These are phyloP conservation scores for Watsonalla cultraria DNA, from an alignment of 2,888 invertebrate species.

Conservation along the genomic window DNA sequence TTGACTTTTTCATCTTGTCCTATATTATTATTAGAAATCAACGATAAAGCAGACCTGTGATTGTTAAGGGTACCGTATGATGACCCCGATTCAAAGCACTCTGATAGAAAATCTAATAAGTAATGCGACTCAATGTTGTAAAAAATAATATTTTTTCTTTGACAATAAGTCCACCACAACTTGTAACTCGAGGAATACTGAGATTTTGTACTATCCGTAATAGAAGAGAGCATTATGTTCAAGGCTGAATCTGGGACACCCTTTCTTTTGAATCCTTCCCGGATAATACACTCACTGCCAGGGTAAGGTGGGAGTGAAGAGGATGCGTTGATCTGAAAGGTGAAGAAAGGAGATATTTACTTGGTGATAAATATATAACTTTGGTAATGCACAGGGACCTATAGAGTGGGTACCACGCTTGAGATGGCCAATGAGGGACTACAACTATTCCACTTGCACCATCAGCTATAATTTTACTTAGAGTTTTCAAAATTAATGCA, in stretches of 20 bases:
- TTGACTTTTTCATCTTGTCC: too few species aligned
- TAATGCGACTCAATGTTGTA: too few species aligned
- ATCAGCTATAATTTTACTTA: slow-evolving; percentile 11
- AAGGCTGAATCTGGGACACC: slow-evolving; percentile 6
- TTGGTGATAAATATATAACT: slow-evolving; percentile 6
- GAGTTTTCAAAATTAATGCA: slow-evolving; percentile 8
- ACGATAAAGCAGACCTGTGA: too few species aligned
- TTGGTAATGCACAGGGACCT: background rate
- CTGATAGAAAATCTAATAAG: too few species aligned
- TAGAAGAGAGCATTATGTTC: slow-evolving; percentile 11
- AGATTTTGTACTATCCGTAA: slow-evolving; percentile 8
- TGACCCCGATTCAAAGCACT: too few species aligned
- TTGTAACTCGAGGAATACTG: slow-evolving; percentile 11
- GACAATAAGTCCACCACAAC: slow-evolving; percentile 5
- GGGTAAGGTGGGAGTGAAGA: slow-evolving; percentile 13
- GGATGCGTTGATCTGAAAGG: slow-evolving; percentile 13
- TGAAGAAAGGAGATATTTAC: slow-evolving; percentile 9
- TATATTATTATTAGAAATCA: too few species aligned
- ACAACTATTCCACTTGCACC: slow-evolving; percentile 10
- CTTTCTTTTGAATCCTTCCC: slow-evolving; percentile 8
- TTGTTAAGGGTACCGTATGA: too few species aligned
- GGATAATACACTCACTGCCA: slow-evolving; percentile 12
- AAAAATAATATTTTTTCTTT: too few species aligned
- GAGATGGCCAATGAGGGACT: slow-evolving; percentile 11
- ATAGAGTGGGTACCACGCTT: slow-evolving; percentile 12